Evolutionary conservation across 2,888 invertebrate genomes (phyloP).

Genomic region (Platycnemis pennipes): DNA sequence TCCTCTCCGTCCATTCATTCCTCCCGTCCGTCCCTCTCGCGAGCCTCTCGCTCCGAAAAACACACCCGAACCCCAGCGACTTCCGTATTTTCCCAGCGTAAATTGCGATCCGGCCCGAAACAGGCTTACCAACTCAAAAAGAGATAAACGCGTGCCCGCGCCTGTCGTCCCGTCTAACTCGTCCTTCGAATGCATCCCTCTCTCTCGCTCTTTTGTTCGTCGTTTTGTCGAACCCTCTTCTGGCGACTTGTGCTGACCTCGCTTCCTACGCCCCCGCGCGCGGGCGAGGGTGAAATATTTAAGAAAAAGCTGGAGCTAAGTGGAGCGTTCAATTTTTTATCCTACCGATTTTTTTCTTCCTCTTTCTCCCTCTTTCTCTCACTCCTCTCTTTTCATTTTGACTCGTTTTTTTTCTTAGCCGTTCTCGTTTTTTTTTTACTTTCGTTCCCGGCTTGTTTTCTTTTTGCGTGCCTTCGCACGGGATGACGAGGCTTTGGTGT

Average conservation of each 20-base stretch:
- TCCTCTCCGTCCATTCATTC: conserved; percentile 5
- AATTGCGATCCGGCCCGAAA: not conserved
- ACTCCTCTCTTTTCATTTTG: not conserved
- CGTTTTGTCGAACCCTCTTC: not conserved
- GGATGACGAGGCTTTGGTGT: conserved; percentile 41
- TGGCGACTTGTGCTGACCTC: not conserved
- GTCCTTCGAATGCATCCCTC: not conserved
- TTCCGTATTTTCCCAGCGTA: not conserved
- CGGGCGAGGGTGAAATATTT: not conserved
- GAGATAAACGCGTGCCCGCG: not conserved
- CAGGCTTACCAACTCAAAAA: conserved; percentile 6
- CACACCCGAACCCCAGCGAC: not conserved
- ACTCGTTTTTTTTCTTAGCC: not conserved
- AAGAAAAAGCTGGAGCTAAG: not conserved
- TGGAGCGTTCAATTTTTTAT: conserved; percentile 23
- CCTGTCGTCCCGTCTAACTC: not conserved
- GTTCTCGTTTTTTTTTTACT: not conserved
- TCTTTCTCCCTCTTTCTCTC: no score
- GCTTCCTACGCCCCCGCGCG: not conserved
- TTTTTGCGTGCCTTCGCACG: not conserved
- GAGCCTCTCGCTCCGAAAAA: not conserved
- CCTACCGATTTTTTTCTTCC: not conserved
- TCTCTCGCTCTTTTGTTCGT: not conserved
- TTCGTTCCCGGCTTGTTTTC: not conserved
- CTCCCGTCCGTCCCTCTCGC: not conserved